These are phyloP conservation scores for Metopia argyrocephala DNA, from an alignment of 2,888 invertebrate genomes.

Conservation along the genomic window DNA sequence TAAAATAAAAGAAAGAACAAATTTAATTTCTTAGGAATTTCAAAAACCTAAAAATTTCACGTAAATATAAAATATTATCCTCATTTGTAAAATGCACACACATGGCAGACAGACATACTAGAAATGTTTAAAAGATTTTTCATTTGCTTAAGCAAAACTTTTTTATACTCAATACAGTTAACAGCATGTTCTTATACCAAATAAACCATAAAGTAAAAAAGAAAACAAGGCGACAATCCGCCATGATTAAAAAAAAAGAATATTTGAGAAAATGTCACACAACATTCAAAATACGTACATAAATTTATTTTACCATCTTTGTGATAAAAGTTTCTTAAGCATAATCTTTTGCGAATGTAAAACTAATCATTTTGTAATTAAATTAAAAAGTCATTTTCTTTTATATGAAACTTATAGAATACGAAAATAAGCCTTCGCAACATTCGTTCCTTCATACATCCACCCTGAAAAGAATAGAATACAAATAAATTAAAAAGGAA, in stretches of 20 bases:
- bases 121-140: no score
- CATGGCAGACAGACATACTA: no score
- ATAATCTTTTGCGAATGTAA: conserved; percentile 62
- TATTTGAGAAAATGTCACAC: conserved; percentile 47
- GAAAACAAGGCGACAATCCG: background rate
- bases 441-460: conserved; percentile 2
- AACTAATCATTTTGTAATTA: conserved; percentile 65
- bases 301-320: conserved; percentile 53
- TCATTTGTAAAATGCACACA: no score
- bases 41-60: no score
- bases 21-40: no score
- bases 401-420: conserved; percentile 59
- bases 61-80: no score
- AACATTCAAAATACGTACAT: conserved; percentile 32
- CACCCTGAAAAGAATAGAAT: conserved; percentile 4
- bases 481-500: conserved; percentile 51
- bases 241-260: background rate
- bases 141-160: background rate
- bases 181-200: no score
- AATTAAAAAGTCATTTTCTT: conserved; percentile 65
- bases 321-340: conserved; percentile 47
- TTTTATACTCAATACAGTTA: background rate
- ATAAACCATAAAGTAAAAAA: background rate
- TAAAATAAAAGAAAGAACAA: no score
- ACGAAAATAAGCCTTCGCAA: conserved; percentile 24